Percentiles rank a stretch among this genome's conserved stretches.
Evolutionary conservation across 1,140 invertebrate genomes (phyloP).

Genomic region (Nasonia longicornis): DNA sequence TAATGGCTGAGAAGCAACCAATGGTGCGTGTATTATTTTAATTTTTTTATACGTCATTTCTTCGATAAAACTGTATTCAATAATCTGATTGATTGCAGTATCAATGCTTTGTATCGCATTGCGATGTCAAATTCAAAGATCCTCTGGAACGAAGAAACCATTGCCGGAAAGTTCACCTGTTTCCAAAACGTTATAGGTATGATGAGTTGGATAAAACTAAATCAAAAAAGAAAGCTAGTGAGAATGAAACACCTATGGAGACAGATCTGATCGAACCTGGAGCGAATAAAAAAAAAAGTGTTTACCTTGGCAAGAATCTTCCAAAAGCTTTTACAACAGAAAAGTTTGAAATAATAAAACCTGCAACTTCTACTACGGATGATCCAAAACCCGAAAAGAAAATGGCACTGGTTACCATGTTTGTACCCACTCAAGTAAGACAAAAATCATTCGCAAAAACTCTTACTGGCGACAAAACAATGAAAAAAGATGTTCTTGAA

Average conservation of each 20-base stretch:
- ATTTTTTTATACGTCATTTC: conserved; percentile 10
- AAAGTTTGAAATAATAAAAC: background rate
- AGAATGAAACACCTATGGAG: conserved; percentile 42
- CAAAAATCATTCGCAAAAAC: conserved; percentile 58
- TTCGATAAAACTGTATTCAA: conserved; percentile 16
- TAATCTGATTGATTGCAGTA: conserved; percentile 68
- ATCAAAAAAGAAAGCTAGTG: conserved; percentile 38
- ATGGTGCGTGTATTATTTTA: conserved; percentile 72
- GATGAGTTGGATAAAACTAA: conserved; percentile 56
- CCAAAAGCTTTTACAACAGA: conserved; percentile 38
- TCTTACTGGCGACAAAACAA: conserved; percentile 54
- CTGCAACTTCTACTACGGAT: background rate
- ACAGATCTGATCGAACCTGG: conserved; percentile 30
- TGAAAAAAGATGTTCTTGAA: conserved; percentile 56
- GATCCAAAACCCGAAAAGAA: background rate
- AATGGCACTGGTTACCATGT: conserved; percentile 53
- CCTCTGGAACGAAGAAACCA: conserved; percentile 72
- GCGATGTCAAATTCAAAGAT: conserved; percentile 71
- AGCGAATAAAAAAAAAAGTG: conserved; percentile 58
- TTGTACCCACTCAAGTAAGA: conserved; percentile 61
- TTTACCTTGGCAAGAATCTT: conserved; percentile 48
- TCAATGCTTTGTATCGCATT: conserved; percentile 76
- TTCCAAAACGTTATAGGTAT: conserved; percentile 76
- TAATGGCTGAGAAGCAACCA: conserved; percentile 72
- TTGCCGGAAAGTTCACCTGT: conserved; percentile 74